Evolutionary conservation across 2,113 vertebrate species (phyloP).

Genomic region (Chaenogobius annularis): DNA sequence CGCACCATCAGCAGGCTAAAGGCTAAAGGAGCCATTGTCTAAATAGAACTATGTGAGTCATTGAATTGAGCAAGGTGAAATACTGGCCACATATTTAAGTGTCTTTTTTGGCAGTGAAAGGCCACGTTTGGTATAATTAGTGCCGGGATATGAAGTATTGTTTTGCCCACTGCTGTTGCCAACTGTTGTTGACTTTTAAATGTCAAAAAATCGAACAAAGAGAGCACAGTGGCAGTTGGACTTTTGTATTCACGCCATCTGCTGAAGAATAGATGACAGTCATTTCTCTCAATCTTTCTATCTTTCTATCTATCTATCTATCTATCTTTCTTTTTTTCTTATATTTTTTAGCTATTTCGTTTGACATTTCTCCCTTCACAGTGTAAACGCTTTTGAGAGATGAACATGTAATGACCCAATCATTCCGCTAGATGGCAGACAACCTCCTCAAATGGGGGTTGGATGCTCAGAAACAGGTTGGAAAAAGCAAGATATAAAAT

Average conservation of each 20-base stretch:
- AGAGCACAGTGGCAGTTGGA: constrained; percentile 34
- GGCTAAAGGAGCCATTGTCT: constrained; percentile 36
- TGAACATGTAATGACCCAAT: constrained; percentile 18
- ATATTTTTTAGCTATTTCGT: not conserved
- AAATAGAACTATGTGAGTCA: constrained; percentile 22
- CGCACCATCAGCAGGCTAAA: constrained; percentile 38
- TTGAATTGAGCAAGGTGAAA: constrained; percentile 11
- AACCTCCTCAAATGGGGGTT: constrained; percentile 34
- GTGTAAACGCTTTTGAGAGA: not conserved
- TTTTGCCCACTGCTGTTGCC: constrained; percentile 39
- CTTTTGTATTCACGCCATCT: constrained; percentile 42
- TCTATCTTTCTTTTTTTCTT: constrained; percentile 31
- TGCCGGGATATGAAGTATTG: constrained; percentile 14
- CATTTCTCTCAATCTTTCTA: constrained; percentile 35
- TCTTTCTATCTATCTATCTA: constrained; percentile 25
- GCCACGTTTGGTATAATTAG: constrained; percentile 2
- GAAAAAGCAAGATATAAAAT: not conserved
- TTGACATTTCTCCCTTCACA: not conserved
- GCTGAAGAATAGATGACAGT: constrained; percentile 49
- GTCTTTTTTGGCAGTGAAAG: not conserved
- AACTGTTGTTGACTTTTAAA: constrained; percentile 53
- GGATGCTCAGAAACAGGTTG: not conserved
- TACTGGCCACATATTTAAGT: constrained; percentile 13
- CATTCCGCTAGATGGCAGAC: constrained; percentile 71
- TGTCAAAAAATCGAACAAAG: constrained; percentile 49